Evolutionary conservation across 1,140 invertebrate species (phyloP).

Genomic region (Heliconius melpomene): DNA sequence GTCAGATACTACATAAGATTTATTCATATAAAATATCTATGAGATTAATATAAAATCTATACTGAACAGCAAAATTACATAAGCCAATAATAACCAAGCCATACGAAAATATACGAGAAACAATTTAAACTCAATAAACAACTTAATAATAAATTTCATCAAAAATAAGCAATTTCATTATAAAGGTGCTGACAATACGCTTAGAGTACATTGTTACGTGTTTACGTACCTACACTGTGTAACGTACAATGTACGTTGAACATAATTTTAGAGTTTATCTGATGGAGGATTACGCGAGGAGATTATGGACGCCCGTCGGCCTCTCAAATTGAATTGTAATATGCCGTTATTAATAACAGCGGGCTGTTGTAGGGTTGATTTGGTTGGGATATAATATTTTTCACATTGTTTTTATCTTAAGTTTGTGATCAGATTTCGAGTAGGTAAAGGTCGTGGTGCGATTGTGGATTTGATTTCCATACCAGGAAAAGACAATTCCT

Average conservation of each 20-base stretch:
- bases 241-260: slow-evolving; percentile 62
- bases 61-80: background rate
- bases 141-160: slow-evolving; percentile 12
- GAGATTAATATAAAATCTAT: background rate
- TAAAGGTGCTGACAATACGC: slow-evolving; percentile 59
- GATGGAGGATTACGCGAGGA: slow-evolving; percentile 63
- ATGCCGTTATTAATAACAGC: slow-evolving; percentile 73
- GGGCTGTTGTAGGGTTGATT: slow-evolving; percentile 55
- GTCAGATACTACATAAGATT: no score
- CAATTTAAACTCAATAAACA: slow-evolving; percentile 4
- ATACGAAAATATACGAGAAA: background rate
- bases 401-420: no score
- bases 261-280: slow-evolving; percentile 77
- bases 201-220: slow-evolving; percentile 58
- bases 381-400: no score
- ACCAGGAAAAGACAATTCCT: no score
- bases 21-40: no score
- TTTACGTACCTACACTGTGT: slow-evolving; percentile 7
- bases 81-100: background rate
- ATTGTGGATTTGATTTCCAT: no score
- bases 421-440: no score
- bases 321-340: slow-evolving; percentile 78
- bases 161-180: slow-evolving; percentile 17
- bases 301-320: slow-evolving; percentile 61
- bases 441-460: no score